phyloP scores from a whole-genome alignment of 2,888 invertebrate genomes.

The Autographa gamma region DNA sequence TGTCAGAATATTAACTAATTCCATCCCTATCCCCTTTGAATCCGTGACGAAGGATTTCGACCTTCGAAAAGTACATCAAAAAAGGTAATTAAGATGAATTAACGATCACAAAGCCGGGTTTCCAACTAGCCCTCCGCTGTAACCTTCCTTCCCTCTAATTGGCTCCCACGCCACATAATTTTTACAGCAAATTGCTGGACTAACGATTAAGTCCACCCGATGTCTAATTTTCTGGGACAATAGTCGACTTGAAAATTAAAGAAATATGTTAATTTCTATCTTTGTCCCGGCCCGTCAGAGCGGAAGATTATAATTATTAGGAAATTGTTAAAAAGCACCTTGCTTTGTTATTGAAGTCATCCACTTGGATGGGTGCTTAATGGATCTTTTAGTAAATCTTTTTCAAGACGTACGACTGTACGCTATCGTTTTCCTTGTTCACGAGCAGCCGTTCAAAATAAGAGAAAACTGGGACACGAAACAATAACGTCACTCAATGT shows the following conservation, averaged over 20 bases:
- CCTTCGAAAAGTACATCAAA: conserved; percentile 73
- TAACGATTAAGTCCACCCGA: conserved; percentile 79
- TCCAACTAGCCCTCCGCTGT: conserved; percentile 56
- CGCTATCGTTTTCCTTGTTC: conserved; percentile 59
- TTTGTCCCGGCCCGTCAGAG: conserved; percentile 83
- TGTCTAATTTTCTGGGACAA: conserved; percentile 86
- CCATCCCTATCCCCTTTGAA: conserved; percentile 62
- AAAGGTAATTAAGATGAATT: conserved; percentile 81
- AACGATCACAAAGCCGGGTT: conserved; percentile 73
- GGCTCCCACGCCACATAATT: conserved; percentile 80
- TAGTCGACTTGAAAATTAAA: conserved; percentile 82
- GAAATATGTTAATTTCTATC: conserved; percentile 86
- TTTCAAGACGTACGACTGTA: conserved; percentile 59
- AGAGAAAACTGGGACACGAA: conserved; percentile 51
- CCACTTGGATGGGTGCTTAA: conserved; percentile 65
- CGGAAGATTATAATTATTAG: conserved; percentile 87
- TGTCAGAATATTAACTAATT: conserved; percentile 69
- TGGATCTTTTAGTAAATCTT: conserved; percentile 67
- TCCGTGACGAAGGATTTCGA: conserved; percentile 60
- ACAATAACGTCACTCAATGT: conserved; percentile 58
- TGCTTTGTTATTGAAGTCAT: conserved; percentile 71
- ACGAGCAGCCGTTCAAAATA: conserved; percentile 53
- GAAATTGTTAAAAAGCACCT: conserved; percentile 77
- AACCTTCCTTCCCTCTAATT: conserved; percentile 73
- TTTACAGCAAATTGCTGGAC: conserved; percentile 80